phyloP scores from a whole-genome alignment of 2,888 invertebrate genomes.

The Sphecodes monilicornis region DNA sequence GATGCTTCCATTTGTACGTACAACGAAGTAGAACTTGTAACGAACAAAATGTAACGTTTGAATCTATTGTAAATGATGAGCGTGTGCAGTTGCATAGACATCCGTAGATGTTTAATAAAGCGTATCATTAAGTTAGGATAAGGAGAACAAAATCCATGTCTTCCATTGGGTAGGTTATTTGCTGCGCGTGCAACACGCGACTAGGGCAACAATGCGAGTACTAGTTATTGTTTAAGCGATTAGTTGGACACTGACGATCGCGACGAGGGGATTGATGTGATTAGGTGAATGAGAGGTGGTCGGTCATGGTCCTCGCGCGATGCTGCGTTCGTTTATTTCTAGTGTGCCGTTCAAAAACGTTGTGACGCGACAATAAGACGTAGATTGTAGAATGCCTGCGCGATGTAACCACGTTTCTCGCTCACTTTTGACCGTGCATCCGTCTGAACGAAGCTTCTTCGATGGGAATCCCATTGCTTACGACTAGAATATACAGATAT shows the following conservation, averaged over 20 bases:
- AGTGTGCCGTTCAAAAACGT: slow-evolving; percentile 74
- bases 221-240: slow-evolving; percentile 47
- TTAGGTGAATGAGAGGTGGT: not conserved
- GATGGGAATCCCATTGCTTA: not conserved
- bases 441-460: not conserved
- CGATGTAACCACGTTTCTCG: slow-evolving; percentile 68
- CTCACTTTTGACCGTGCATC: slow-evolving; percentile 37
- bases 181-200: slow-evolving; percentile 22
- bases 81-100: not conserved
- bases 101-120: not conserved
- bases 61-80: not conserved
- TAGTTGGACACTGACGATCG: slow-evolving; percentile 23
- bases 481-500: not conserved
- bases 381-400: slow-evolving; percentile 78
- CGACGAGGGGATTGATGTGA: slow-evolving; percentile 4
- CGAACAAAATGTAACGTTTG: not conserved
- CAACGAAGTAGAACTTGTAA: not conserved
- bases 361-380: slow-evolving; percentile 84
- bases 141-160: slow-evolving; percentile 79
- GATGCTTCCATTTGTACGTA: not conserved
- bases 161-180: slow-evolving; percentile 74
- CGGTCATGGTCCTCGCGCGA: slow-evolving; percentile 14
- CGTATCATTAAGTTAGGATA: slow-evolving; percentile 22
- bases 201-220: slow-evolving; percentile 31
- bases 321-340: slow-evolving; percentile 53